These are phyloP conservation scores for Pyrrhia umbra DNA, from an alignment of 2,888 invertebrate species.

Conservation along the genomic window DNA sequence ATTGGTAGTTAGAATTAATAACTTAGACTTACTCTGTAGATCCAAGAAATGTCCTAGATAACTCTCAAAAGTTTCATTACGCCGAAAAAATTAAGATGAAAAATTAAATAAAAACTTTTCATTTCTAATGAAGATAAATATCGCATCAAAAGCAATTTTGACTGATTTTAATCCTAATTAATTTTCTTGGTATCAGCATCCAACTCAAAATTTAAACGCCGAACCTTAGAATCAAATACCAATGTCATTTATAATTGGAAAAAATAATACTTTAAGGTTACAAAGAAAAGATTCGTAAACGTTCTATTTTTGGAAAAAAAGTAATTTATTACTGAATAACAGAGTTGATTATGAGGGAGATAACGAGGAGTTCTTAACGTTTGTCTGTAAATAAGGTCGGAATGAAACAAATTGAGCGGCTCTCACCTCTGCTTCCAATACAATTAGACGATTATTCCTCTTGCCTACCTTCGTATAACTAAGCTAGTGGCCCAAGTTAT, in stretches of 20 bases:
- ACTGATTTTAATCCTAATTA: slow-evolving; percentile 1
- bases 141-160: neutral
- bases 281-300: slow-evolving; percentile 12
- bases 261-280: slow-evolving; percentile 28
- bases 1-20: no score
- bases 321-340: slow-evolving; percentile 42
- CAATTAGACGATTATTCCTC: slow-evolving; percentile 84
- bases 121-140: neutral
- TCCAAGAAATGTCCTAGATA: neutral
- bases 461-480: slow-evolving; percentile 74
- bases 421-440: slow-evolving; percentile 75
- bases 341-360: slow-evolving; percentile 43
- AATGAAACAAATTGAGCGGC: slow-evolving; percentile 71
- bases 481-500: slow-evolving; percentile 59
- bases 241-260: slow-evolving; percentile 38
- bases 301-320: slow-evolving; percentile 19
- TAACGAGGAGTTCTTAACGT: slow-evolving; percentile 46
- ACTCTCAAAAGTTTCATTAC: neutral
- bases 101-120: no score
- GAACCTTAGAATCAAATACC: neutral
- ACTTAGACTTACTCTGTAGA: neutral
- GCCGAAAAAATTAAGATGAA: no score
- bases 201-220: neutral
- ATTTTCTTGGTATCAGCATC: slow-evolving; percentile 3
- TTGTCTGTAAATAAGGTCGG: slow-evolving; percentile 63